These are phyloP conservation scores for Drosophila tropicalis DNA, from an alignment of 1,140 invertebrate species.

Conservation along the genomic window DNA sequence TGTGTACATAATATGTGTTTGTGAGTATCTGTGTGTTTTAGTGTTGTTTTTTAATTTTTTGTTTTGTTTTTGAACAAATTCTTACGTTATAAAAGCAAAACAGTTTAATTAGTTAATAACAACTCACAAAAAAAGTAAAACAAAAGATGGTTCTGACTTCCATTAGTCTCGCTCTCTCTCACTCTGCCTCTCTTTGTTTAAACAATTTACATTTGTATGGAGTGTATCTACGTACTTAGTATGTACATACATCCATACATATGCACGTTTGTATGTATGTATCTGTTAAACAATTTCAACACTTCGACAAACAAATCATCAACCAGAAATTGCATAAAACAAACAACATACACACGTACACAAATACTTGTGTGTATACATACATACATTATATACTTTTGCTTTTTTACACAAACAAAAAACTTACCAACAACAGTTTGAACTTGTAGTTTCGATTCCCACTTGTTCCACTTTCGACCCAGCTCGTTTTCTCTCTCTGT, in stretches of 20 bases:
- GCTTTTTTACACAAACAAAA: constrained; percentile 15
- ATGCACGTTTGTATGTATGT: constrained; percentile 16
- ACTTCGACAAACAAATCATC: constrained; percentile 33
- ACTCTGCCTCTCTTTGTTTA: constrained; percentile 42
- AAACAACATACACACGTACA: constrained; percentile 16
- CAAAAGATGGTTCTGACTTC: not conserved
- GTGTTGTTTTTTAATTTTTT: constrained; percentile 53
- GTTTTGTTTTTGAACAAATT: constrained; percentile 40
- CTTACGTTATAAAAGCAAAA: constrained; percentile 41
- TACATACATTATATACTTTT: not conserved
- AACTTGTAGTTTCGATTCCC: constrained; percentile 18
- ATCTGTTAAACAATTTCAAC: constrained; percentile 50
- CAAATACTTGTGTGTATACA: not conserved
- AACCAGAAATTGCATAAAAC: constrained; percentile 52
- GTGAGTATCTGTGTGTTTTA: constrained; percentile 36
- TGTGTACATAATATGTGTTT: constrained; percentile 14
- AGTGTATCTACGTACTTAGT: constrained; percentile 17
- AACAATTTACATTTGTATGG: constrained; percentile 40
- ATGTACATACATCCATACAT: not conserved
- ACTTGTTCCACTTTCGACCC: constrained; percentile 15
- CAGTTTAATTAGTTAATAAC: constrained; percentile 17
- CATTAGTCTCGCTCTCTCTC: constrained; percentile 6
- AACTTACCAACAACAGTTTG: constrained; percentile 34
- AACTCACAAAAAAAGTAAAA: not conserved
- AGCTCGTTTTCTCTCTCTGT: constrained; percentile 1